A percentile compares a stretch with the other conserved stretches of the same genome.
phyloP scores from a whole-genome alignment of 2,888 invertebrate species.

The Cheilosia variabilis region DNA sequence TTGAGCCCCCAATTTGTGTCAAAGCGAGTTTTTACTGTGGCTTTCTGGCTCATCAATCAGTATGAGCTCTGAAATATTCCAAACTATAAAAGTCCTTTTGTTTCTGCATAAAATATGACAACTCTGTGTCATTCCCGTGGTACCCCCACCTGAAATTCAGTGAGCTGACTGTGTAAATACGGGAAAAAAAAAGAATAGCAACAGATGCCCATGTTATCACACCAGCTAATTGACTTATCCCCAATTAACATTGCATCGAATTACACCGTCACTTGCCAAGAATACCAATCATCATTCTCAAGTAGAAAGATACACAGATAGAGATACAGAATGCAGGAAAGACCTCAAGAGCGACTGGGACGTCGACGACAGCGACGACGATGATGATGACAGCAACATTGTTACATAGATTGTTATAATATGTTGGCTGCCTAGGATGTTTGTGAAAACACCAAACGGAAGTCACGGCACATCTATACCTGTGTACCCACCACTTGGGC shows the following conservation, averaged over 20 bases:
- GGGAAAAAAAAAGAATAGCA: conserved; percentile 13
- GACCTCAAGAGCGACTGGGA: conserved; percentile 10
- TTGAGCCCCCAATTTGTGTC: neutral
- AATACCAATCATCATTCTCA: conserved; percentile 67
- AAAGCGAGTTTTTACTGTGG: no score
- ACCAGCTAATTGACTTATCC: conserved; percentile 73
- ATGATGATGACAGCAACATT: conserved; percentile 34
- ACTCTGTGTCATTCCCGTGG: neutral
- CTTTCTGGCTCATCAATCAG: no score
- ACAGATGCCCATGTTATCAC: conserved; percentile 59
- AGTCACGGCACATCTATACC: conserved; percentile 58
- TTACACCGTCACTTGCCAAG: conserved; percentile 69
- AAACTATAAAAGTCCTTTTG: no score
- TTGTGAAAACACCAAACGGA: conserved; percentile 72
- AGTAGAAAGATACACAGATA: conserved; percentile 26
- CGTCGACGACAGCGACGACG: conserved; percentile 3
- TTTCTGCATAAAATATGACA: no score
- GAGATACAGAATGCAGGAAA: conserved; percentile 4
- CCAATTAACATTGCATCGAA: conserved; percentile 74
- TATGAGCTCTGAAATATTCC: no score
- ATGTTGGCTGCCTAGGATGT: conserved; percentile 63
- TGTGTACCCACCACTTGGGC: neutral
- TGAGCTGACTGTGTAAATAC: neutral
- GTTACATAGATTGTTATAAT: conserved; percentile 63
- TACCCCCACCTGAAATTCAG: neutral